Evolutionary conservation across 2,797 vertebrate species (phyloP).

Genomic region (Danio kyathit): DNA sequence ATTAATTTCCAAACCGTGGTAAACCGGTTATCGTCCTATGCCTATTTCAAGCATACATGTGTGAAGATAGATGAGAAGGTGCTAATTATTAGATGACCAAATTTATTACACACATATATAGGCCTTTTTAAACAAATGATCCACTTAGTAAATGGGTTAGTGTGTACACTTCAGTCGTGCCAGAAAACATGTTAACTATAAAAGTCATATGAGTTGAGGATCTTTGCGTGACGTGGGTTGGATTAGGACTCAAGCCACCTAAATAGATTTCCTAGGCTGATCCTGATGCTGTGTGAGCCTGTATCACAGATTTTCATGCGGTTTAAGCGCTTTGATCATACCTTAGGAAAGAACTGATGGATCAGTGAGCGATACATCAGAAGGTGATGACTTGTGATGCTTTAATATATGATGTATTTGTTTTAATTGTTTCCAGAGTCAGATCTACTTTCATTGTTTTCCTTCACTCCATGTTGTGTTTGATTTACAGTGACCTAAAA

Average conservation of each 20-base stretch:
- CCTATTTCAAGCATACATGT: too few species aligned
- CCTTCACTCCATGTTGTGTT: too few species aligned
- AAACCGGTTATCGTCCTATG: too few species aligned
- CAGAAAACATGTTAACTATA: background rate
- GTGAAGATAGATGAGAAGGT: too few species aligned
- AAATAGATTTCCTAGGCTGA: constrained; percentile 52
- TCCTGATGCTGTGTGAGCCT: constrained; percentile 11
- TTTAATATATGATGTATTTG: background rate
- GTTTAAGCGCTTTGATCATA: constrained; percentile 15
- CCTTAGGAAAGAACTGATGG: constrained; percentile 3
- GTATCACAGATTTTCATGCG: constrained; percentile 1
- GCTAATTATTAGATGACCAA: too few species aligned
- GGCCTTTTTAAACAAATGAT: background rate
- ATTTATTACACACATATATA: background rate
- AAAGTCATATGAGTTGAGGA: constrained; percentile 19
- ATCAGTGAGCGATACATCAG: background rate
- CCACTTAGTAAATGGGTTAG: background rate
- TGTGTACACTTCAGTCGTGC: background rate
- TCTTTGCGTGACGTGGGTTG: constrained; percentile 29
- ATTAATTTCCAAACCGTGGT: too few species aligned
- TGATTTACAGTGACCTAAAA: too few species aligned
- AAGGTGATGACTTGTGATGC: background rate
- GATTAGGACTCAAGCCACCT: constrained; percentile 48
- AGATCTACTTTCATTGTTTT: background rate
- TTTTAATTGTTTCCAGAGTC: background rate